Evolutionary conservation across 2,797 vertebrate species (phyloP).

Genomic region (Gymnodraco acuticeps): DNA sequence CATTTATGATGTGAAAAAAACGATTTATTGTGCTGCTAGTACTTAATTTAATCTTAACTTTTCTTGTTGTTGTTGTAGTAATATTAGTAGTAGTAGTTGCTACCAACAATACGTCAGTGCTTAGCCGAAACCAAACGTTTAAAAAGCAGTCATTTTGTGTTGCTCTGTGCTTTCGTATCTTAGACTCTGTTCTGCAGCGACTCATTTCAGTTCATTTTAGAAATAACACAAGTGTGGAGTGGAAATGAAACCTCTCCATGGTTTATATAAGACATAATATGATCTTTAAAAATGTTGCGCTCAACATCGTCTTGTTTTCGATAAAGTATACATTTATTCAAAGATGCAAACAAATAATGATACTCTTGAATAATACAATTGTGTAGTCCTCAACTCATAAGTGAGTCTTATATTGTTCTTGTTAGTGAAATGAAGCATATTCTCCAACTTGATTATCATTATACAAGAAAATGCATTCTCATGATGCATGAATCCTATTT

Average conservation of each 20-base stretch:
- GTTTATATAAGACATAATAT: conserved; percentile 44
- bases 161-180: conserved; percentile 30
- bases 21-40: neutral
- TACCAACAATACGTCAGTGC: conserved; percentile 7
- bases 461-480: conserved; percentile 24
- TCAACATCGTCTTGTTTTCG: conserved; percentile 21
- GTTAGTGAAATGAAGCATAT: conserved; percentile 50
- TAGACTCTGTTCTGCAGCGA: conserved; percentile 10
- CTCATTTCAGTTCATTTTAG: conserved; percentile 35
- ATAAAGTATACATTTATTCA: conserved; percentile 37
- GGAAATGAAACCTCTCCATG: conserved; percentile 36
- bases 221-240: conserved; percentile 22
- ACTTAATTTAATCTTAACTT: neutral
- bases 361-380: conserved; percentile 10
- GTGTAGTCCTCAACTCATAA: conserved; percentile 21
- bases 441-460: conserved; percentile 35
- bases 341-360: conserved; percentile 35
- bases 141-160: conserved; percentile 20
- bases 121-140: conserved; percentile 22
- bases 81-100: neutral
- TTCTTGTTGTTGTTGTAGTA: neutral
- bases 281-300: conserved; percentile 34
- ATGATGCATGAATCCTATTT: conserved; percentile 19
- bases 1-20: neutral
- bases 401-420: conserved; percentile 26